A percentile compares a stretch with the other conserved stretches of the same genome.
Conservation (phyloP, 2,888 invertebrate genomes). For the Mayetiola destructor region DNA sequence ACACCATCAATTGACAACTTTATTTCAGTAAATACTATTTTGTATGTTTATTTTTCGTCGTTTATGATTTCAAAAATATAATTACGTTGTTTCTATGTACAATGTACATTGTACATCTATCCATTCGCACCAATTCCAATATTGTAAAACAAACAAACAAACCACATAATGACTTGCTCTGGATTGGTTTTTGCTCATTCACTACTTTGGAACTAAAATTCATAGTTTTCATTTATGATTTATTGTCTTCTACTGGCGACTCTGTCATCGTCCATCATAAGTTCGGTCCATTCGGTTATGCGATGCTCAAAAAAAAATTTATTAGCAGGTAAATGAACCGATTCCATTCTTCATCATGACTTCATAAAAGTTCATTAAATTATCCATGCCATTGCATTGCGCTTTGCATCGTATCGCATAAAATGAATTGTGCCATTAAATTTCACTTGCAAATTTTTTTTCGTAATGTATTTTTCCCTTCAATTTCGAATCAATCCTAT, state of each 20-base stretch:
- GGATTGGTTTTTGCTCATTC: not conserved
- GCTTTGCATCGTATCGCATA: no score
- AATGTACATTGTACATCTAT: not conserved
- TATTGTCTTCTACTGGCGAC: no score
- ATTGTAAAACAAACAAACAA: not conserved
- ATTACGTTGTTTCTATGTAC: conserved; percentile 1
- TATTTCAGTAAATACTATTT: no score
- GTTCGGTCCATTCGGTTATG: not conserved
- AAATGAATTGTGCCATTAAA: not conserved
- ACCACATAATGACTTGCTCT: not conserved
- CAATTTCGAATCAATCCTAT: not conserved
- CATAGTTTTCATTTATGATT: not conserved
- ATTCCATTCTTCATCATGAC: not conserved
- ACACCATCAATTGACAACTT: not conserved
- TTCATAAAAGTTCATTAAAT: conserved; percentile 9
- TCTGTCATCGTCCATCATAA: no score
- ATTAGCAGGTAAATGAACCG: not conserved
- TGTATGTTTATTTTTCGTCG: no score
- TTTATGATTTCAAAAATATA: conserved; percentile 5
- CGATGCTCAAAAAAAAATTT: not conserved
- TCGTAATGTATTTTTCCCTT: not conserved
- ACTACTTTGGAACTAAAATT: no score
- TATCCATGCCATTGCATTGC: conserved; percentile 10
- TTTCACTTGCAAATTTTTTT: not conserved
- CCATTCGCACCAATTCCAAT: not conserved